phyloP scores from a whole-genome alignment of 2,888 invertebrate species.

The Drosophila ustulata region DNA sequence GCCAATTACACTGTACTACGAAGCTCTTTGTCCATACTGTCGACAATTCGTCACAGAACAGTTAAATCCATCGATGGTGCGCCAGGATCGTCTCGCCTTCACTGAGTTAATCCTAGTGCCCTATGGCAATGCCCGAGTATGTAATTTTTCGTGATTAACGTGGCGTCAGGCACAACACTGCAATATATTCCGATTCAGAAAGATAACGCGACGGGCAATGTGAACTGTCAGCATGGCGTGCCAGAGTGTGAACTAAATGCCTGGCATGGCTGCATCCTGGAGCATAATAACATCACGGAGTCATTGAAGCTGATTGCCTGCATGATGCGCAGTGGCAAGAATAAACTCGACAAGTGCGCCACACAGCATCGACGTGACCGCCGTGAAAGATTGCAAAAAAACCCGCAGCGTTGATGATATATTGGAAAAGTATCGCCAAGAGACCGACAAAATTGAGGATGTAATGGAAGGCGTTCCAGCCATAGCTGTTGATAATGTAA shows the following conservation, averaged over 20 bases:
- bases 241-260: slow-evolving; percentile 83
- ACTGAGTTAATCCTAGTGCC: slow-evolving; percentile 71
- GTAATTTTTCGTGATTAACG: background rate
- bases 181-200: slow-evolving; percentile 15
- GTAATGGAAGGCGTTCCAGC: slow-evolving; percentile 78
- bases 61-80: slow-evolving; percentile 61
- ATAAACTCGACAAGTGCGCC: slow-evolving; percentile 67
- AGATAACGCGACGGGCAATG: slow-evolving; percentile 23
- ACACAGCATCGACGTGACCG: slow-evolving; percentile 66
- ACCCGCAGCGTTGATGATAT: slow-evolving; percentile 71
- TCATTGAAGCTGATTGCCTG: slow-evolving; percentile 81
- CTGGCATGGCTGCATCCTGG: slow-evolving; percentile 83
- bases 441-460: slow-evolving; percentile 69
- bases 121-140: slow-evolving; percentile 73
- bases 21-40: slow-evolving; percentile 72
- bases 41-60: slow-evolving; percentile 63
- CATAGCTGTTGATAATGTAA: slow-evolving; percentile 79
- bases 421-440: slow-evolving; percentile 74
- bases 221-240: slow-evolving; percentile 82
- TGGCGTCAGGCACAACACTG: background rate
- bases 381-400: slow-evolving; percentile 70
- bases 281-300: slow-evolving; percentile 67
- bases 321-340: slow-evolving; percentile 71
- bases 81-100: slow-evolving; percentile 40
- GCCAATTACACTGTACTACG: slow-evolving; percentile 71